Base-by-base conservation (phyloP, 2,797 vertebrate genomes). In the Chrysolophus pictus region DNA sequence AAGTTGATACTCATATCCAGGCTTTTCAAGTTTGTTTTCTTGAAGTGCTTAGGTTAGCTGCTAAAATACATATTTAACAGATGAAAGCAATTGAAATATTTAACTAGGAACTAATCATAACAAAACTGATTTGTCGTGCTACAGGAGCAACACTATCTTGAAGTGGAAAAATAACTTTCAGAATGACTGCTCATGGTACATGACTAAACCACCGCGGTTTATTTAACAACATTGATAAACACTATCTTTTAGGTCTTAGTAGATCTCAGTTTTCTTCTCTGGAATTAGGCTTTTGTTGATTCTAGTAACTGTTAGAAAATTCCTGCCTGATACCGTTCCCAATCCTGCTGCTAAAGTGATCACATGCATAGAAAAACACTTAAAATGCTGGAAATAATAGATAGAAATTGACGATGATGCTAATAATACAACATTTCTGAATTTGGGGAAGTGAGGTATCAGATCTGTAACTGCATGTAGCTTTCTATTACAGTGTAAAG, bases 1-100 rank as follows among this genome's bases (percentile, higher is more conserved):
- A 94, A 63, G 67, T 81, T 90, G 87, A 90, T 94, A 47, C 85
- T 91, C 59, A 22, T 47, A 81, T 93, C n/a, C 47, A 93, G 87
- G 39, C 39, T 9, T 83, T 96, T 87, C 79, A 79, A 39, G 65
- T 18, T 80, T 56, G 37, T 49, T 87, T 92, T 73, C 72, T 47
- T 90, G 51, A 92, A 90, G 67, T 22, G 60, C 24, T 75, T 49
- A 78, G 75, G 58, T 76, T 56, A 78, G 28, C 68, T 72, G 46
- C 86, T 91, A 60, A 92, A 90, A 81, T 47, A 74, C 37, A 14
- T 64, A 68, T 91, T 87, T 84, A 56, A 55, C 7, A 5, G 46
- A 87, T 81, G 33, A 76, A 93, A 91, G 78, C 24, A 73, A 78
- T 59, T 71, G 55, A 88, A 93, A 92, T 82, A 75, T 21, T 87